Base-by-base conservation (phyloP, 2,888 invertebrate genomes). In the Matsumyia berberina region DNA sequence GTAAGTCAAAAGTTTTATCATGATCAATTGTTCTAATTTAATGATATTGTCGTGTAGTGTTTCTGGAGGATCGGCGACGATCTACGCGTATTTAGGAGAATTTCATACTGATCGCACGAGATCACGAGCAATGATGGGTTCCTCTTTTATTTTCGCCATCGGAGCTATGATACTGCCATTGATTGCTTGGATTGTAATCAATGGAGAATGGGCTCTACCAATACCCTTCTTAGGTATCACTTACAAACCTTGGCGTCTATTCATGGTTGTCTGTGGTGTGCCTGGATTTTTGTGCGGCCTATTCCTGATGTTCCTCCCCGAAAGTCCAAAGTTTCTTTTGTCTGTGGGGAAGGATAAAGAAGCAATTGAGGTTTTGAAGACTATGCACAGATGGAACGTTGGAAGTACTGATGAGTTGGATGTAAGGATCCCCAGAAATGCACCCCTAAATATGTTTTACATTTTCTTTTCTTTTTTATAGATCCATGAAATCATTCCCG, bases 71-170 rank as follows among this genome's bases (percentile, higher is more conserved):
- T 92, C 93, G 4, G 92, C 93, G 1, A 92, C 93, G 15, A 91
- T 93, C 11, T 93, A 93, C 86, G 93, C 93, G 1, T 93, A 93
- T 86, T 89, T 92, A 12, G 93, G 93, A 4, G 93, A 93, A 89
- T 93, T 93, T 86, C 93, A 93, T 80, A 91, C 92, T 60, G 89
- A 91, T 66, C 89, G 89, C 33, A 90, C 91, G 29, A 90, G 93
- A 9, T 92, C 93, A 0, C 92, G 92, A 87, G 91, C 90, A 11
- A 89, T 91, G 44, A 89, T 91, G 89, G 89, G 89, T 17, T 88
- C 90, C 0, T 88, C 90, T 3, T 88, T 90, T 29, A 89, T 90
- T 73, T 90, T 90, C 73, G 90, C 90, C 5, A 39, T 90, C 6
- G 88, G 89, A 11, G 89, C 89, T 31, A 88, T 90, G 83, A 86